Evolutionary conservation across 2,888 invertebrate genomes (phyloP).

Genomic region (Callyntrura guangdongensis): DNA sequence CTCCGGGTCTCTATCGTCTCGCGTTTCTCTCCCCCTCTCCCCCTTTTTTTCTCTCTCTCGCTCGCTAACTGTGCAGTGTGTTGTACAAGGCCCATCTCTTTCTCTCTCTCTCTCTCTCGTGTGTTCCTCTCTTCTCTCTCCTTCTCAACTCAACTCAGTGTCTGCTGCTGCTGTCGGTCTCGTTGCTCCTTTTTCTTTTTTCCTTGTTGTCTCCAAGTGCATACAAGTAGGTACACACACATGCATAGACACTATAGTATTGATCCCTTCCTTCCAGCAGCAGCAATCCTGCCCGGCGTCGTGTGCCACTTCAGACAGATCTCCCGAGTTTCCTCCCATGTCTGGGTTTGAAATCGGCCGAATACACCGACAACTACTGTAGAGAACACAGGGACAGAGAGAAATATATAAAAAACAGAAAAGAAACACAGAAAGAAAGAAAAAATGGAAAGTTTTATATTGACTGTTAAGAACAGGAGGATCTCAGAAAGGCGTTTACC

Average conservation of each 20-base stretch:
- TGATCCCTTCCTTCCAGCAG: slow-evolving; percentile 80
- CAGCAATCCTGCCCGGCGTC: slow-evolving; percentile 80
- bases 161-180: slow-evolving; percentile 72
- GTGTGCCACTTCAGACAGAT: slow-evolving; percentile 81
- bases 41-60: slow-evolving; percentile 17
- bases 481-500: slow-evolving; percentile 80
- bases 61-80: slow-evolving; percentile 32
- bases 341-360: slow-evolving; percentile 80
- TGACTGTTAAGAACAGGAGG: slow-evolving; percentile 80
- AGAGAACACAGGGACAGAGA: slow-evolving; percentile 49
- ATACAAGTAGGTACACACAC: slow-evolving; percentile 67
- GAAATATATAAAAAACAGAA: slow-evolving; percentile 49
- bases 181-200: slow-evolving; percentile 76
- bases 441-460: slow-evolving; percentile 77
- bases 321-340: slow-evolving; percentile 81
- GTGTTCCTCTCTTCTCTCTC: slow-evolving; percentile 51
- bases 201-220: slow-evolving; percentile 79
- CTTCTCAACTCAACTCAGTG: slow-evolving; percentile 45
- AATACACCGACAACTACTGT: slow-evolving; percentile 72
- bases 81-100: slow-evolving; percentile 66
- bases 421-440: slow-evolving; percentile 49
- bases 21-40: slow-evolving; percentile 36
- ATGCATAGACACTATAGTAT: slow-evolving; percentile 77
- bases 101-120: slow-evolving; percentile 44
- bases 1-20: slow-evolving; percentile 68